These are phyloP conservation scores for Silurus asotus DNA, from an alignment of 2,113 vertebrate genomes.

Conservation along the genomic window DNA sequence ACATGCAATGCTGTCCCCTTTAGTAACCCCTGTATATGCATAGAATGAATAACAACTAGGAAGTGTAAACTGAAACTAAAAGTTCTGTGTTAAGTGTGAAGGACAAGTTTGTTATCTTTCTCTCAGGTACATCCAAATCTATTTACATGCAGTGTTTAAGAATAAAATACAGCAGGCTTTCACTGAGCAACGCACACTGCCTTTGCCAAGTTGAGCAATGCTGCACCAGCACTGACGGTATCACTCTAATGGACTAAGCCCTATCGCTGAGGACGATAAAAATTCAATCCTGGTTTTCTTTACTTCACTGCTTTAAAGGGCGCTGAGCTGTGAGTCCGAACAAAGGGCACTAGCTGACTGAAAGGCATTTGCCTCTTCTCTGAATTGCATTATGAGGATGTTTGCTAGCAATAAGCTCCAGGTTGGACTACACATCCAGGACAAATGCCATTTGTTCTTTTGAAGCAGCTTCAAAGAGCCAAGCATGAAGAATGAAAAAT, in stretches of 20 bases:
- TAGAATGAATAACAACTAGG: not conserved
- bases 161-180: slow-evolving; percentile 13
- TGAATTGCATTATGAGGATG: slow-evolving; percentile 38
- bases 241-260: slow-evolving; percentile 7
- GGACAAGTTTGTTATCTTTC: not conserved
- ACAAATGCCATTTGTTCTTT: slow-evolving; percentile 33
- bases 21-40: not conserved
- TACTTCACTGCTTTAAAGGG: slow-evolving; percentile 28
- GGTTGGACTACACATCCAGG: not conserved
- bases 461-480: slow-evolving; percentile 47
- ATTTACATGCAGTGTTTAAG: not conserved
- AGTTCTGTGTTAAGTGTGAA: not conserved
- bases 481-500: slow-evolving; percentile 14
- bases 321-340: not conserved
- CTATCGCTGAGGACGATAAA: not conserved
- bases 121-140: not conserved
- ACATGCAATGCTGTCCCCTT: not conserved
- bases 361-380: slow-evolving; percentile 5
- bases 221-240: not conserved
- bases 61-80: not conserved
- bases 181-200: not conserved
- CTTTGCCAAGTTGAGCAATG: slow-evolving; percentile 1
- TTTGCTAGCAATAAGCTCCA: slow-evolving; percentile 8
- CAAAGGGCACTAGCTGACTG: slow-evolving; percentile 14
- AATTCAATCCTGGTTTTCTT: slow-evolving; percentile 19